A percentile compares a stretch with the other conserved stretches of the same genome.
Evolutionary conservation across 2,797 vertebrate species (phyloP).

Genomic region (Oophaga sylvatica): DNA sequence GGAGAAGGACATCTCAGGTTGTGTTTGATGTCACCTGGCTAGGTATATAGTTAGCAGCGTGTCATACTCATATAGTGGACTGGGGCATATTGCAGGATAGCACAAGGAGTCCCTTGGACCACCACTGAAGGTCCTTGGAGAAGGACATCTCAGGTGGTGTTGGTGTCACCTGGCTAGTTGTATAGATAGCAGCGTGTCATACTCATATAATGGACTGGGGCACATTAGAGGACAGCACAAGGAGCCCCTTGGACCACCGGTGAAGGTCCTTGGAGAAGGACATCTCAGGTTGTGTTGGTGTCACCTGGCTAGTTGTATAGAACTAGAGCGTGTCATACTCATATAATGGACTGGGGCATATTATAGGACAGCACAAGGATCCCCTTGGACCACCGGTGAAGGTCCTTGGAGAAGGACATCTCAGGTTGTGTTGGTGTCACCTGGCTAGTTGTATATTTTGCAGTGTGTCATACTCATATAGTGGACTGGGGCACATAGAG

Average conservation of each 20-base stretch:
- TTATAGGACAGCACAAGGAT: neutral
- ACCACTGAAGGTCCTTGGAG: too few relatives aligned
- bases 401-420: neutral
- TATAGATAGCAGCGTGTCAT: too few relatives aligned
- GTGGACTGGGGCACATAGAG: neutral
- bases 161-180: too few relatives aligned
- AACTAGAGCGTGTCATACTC: neutral
- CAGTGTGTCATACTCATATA: neutral
- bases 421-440: neutral
- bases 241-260: too few relatives aligned
- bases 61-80: neutral
- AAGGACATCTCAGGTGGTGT: too few relatives aligned
- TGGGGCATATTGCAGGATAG: neutral
- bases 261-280: too few relatives aligned
- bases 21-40: neutral
- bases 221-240: too few relatives aligned
- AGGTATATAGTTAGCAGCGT: constrained; percentile 1
- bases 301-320: neutral
- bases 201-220: too few relatives aligned
- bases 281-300: neutral
- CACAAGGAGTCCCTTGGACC: too few relatives aligned
- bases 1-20: neutral
- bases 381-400: neutral
- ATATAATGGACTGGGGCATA: too few relatives aligned
- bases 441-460: neutral